Conservation (phyloP, 2,888 invertebrate species). For the Keiferia lycopersicella region DNA sequence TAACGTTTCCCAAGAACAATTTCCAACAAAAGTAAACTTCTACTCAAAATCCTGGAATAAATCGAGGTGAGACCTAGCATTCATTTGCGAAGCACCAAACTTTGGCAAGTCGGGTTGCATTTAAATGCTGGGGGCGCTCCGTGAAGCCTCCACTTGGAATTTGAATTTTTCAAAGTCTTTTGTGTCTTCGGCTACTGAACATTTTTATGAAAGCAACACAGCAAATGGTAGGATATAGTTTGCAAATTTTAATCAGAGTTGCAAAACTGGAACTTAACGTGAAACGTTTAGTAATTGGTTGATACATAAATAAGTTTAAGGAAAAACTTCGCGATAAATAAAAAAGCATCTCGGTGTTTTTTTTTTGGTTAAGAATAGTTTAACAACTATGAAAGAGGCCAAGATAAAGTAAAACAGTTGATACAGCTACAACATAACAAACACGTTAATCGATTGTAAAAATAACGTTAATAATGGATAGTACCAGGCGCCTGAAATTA, state of each 20-base stretch:
- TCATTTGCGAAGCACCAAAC: constrained; percentile 65
- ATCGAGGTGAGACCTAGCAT: constrained; percentile 48
- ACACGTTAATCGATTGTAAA: too few relatives aligned
- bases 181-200: constrained; percentile 48
- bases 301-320: too few relatives aligned
- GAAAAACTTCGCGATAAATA: too few relatives aligned
- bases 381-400: too few relatives aligned
- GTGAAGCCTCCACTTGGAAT: constrained; percentile 49
- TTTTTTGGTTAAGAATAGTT: not conserved
- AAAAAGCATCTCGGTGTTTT: too few relatives aligned
- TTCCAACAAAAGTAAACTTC: constrained; percentile 26
- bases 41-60: constrained; percentile 37
- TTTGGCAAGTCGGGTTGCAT: constrained; percentile 71
- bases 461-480: too few relatives aligned
- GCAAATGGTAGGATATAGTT: constrained; percentile 37
- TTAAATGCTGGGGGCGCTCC: constrained; percentile 57
- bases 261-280: constrained; percentile 37
- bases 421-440: too few relatives aligned
- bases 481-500: too few relatives aligned
- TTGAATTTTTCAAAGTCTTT: constrained; percentile 66
- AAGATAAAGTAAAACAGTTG: too few relatives aligned
- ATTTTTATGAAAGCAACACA: constrained; percentile 37
- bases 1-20: constrained; percentile 24
- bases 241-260: constrained; percentile 42
- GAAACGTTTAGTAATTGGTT: too few relatives aligned